Percentiles rank a stretch among this genome's conserved stretches.
phyloP scores from a whole-genome alignment of 1,140 invertebrate species.

The Macrocentrus cingulum region DNA sequence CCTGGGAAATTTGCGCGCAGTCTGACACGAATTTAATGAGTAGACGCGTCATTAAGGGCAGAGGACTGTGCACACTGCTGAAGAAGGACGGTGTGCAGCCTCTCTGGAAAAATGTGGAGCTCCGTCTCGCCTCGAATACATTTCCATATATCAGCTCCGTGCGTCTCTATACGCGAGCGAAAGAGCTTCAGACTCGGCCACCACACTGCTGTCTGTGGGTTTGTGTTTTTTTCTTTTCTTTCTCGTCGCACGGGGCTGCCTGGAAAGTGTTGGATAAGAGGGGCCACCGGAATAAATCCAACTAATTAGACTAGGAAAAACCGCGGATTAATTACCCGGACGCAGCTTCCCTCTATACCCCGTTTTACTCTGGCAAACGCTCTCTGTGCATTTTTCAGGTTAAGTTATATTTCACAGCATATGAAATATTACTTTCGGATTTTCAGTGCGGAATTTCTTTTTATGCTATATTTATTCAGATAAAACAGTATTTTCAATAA shows the following conservation, averaged over 20 bases:
- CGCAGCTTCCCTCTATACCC: conserved; percentile 38
- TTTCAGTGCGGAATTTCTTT: too few relatives aligned
- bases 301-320: conserved; percentile 59
- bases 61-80: neutral
- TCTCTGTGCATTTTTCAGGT: conserved; percentile 29
- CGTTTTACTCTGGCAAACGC: conserved; percentile 20
- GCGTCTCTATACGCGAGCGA: conserved; percentile 30
- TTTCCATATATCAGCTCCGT: conserved; percentile 57
- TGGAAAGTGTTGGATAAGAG: conserved; percentile 42
- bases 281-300: conserved; percentile 57
- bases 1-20: conserved; percentile 13
- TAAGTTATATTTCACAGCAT: too few relatives aligned
- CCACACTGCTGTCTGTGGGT: conserved; percentile 9
- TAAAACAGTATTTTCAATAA: too few relatives aligned
- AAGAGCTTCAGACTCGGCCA: conserved; percentile 20
- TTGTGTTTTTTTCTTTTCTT: neutral
- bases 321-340: conserved; percentile 58
- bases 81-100: conserved; percentile 35
- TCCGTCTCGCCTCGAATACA: conserved; percentile 55
- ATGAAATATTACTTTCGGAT: too few relatives aligned
- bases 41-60: conserved; percentile 48
- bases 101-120: conserved; percentile 55
- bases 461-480: too few relatives aligned
- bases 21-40: conserved; percentile 55
- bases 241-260: neutral